Evolutionary conservation across 2,888 invertebrate species (phyloP).

Genomic region (Fragum whitleyi): DNA sequence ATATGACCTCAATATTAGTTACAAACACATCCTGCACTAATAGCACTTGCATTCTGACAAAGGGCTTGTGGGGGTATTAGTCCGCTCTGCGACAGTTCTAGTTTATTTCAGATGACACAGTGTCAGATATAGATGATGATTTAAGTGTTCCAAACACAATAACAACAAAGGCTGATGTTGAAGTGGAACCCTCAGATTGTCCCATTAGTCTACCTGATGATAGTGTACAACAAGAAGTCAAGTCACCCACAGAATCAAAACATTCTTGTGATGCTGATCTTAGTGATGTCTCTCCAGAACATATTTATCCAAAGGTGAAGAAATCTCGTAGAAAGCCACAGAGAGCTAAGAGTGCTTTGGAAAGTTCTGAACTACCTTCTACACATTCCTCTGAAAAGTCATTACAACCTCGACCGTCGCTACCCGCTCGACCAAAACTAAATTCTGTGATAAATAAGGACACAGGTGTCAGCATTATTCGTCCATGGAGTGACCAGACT

Average conservation of each 20-base stretch:
- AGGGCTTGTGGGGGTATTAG: no score
- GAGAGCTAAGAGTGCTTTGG: slow-evolving; percentile 79
- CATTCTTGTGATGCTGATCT: slow-evolving; percentile 73
- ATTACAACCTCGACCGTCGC: slow-evolving; percentile 55
- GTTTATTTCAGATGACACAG: slow-evolving; percentile 56
- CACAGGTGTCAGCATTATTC: slow-evolving; percentile 63
- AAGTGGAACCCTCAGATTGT: slow-evolving; percentile 58
- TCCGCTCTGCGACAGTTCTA: no score
- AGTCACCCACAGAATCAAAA: slow-evolving; percentile 64
- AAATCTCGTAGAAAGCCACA: slow-evolving; percentile 74
- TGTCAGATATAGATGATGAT: slow-evolving; percentile 63
- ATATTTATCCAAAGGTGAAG: slow-evolving; percentile 64
- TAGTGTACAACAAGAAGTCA: slow-evolving; percentile 29
- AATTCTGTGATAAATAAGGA: slow-evolving; percentile 65
- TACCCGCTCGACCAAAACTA: slow-evolving; percentile 61
- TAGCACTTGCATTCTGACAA: no score
- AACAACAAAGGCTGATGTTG: slow-evolving; percentile 76
- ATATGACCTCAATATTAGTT: no score
- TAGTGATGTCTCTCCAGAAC: slow-evolving; percentile 74
- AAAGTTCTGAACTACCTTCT: slow-evolving; percentile 61
- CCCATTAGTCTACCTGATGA: slow-evolving; percentile 45
- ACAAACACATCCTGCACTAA: no score
- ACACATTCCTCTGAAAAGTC: slow-evolving; percentile 58
- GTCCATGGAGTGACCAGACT: slow-evolving; percentile 68
- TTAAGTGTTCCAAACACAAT: slow-evolving; percentile 76